Evolutionary conservation across 2,797 vertebrate genomes (phyloP), one percentile per base, ranked within the genome.

Genomic region (Xiphorhynchus erythropygius): DNA sequence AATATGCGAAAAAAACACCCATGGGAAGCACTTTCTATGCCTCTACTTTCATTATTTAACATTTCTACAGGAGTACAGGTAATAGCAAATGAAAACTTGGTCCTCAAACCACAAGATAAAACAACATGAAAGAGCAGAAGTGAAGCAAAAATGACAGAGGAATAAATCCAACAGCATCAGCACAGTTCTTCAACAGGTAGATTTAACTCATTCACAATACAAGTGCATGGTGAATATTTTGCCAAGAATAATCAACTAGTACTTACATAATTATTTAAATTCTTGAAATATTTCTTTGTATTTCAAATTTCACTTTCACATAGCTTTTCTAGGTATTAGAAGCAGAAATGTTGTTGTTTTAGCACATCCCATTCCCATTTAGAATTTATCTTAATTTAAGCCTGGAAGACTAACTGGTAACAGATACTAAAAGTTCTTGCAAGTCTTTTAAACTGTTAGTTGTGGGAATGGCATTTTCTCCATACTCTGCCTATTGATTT

Each of bases 361-460:
- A 94, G 94, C 55, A 96, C 46, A 86, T 91, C 52, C 85, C 77
- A 78, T 87, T 95, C 84, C 83, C 82, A 96, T 96, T 95, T 94
- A 94, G 90, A 96, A 97, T 94, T 96, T 64, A 84, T 93, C 62
- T 96, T 93, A 74, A 63, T 89, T 97, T 96, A 97, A 97, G 67
- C 33, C 92, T 91, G 65, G 68, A 96, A 97, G 97, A 95, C 41
- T 94, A 97, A 97, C 74, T 95, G 55, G 60, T 93, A 96, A 94
- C 32, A 97, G 69, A 95, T 82, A 96, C 42, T 94, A 87, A 88
- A 98, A 97, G 95, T 97, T 97, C 93, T 91, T 97, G 60, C 88
- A 95, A 97, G 78, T 97, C 96, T 90, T 95, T 59, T 85, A 82
- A 96, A 96, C 71, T 83, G 83, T 92, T 96, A 96, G 64, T 85